Evolutionary conservation across 2,888 invertebrate genomes (phyloP).

Genomic region (Ernsta delagoae): DNA sequence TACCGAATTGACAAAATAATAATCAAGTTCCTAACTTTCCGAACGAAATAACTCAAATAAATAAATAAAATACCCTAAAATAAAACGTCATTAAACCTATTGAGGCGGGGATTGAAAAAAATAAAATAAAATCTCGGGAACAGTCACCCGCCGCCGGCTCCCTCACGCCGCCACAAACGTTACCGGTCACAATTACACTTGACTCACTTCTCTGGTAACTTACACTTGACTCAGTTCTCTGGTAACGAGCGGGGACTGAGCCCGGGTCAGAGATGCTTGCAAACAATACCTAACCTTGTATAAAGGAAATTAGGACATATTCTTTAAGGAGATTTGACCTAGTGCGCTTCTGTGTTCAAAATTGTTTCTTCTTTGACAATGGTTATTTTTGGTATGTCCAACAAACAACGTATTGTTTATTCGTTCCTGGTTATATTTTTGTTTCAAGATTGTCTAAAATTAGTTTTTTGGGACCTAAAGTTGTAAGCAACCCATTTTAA

Average conservation of each 20-base stretch:
- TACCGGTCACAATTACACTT: constrained; percentile 35
- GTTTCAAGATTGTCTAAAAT: too few species aligned
- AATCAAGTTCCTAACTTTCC: too few species aligned
- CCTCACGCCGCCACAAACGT: constrained; percentile 27
- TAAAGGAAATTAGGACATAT: constrained; percentile 20
- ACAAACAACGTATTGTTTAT: too few species aligned
- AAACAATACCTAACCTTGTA: constrained; percentile 26
- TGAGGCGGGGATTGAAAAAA: too few species aligned
- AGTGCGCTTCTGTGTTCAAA: background rate
- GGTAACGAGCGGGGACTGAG: constrained; percentile 29
- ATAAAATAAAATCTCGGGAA: background rate
- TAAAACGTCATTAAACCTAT: too few species aligned
- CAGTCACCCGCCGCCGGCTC: constrained; percentile 12
- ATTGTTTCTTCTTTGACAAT: background rate
- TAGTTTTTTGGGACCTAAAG: too few species aligned
- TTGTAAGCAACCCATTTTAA: too few species aligned
- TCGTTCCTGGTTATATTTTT: too few species aligned
- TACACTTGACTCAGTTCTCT: constrained; percentile 26
- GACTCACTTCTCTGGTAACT: constrained; percentile 21
- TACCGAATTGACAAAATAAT: too few species aligned
- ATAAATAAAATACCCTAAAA: too few species aligned
- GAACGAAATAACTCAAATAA: too few species aligned
- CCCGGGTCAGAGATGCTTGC: constrained; percentile 24
- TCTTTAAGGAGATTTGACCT: constrained; percentile 4
- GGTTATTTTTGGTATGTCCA: background rate